phyloP scores from a whole-genome alignment of 2,113 vertebrate species.

The Hyaena hyaena region DNA sequence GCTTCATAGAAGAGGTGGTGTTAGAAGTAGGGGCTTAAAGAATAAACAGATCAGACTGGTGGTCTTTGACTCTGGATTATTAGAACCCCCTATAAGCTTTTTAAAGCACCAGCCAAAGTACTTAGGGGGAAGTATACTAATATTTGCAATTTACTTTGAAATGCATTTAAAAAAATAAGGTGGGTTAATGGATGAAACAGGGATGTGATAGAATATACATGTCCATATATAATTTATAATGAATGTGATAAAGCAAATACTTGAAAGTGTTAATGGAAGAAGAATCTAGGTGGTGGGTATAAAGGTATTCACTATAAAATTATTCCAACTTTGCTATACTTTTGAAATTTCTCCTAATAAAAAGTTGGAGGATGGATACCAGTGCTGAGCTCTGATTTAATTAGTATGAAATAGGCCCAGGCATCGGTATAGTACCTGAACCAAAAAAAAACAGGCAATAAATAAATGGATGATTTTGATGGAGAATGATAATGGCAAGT shows the following conservation, averaged over 20 bases:
- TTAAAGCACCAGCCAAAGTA: constrained; percentile 33
- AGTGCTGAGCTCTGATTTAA: constrained; percentile 34
- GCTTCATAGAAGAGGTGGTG: background rate
- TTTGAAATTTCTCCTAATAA: constrained; percentile 39
- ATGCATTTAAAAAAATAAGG: background rate
- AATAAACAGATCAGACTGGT: background rate
- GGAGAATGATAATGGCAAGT: background rate
- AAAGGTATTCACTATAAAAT: constrained; percentile 2
- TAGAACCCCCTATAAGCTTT: background rate
- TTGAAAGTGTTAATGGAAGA: background rate
- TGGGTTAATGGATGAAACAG: background rate
- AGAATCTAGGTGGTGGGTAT: background rate
- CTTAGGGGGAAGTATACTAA: background rate
- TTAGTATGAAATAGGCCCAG: background rate
- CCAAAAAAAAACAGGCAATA: constrained; percentile 6
- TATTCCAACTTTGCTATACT: background rate
- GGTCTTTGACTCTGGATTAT: background rate
- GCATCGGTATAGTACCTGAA: background rate
- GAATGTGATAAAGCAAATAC: background rate
- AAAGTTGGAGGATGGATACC: background rate
- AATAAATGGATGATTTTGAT: background rate
- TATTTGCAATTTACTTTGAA: background rate
- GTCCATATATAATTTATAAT: constrained; percentile 6
- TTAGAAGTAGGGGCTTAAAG: background rate
- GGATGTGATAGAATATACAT: background rate